A percentile compares a stretch with the other conserved stretches of the same genome.
Conservation (phyloP, 2,113 vertebrate species). For the Zosterops hypoxanthus region DNA sequence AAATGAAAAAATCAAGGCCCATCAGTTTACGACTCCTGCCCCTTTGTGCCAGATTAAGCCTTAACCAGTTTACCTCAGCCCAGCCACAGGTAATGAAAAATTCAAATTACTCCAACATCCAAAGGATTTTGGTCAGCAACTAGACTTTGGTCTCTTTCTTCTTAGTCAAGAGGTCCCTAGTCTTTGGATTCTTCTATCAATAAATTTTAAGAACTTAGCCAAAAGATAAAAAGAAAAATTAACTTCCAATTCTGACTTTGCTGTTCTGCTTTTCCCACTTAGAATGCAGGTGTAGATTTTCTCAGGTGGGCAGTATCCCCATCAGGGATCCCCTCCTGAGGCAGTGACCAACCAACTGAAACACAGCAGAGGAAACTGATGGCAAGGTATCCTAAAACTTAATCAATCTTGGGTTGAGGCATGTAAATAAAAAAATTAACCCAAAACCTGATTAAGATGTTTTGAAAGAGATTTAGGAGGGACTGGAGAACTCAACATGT, state of each 20-base stretch:
- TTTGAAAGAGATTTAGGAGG: neutral
- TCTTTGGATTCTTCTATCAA: neutral
- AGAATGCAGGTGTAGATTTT: neutral
- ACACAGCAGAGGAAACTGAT: neutral
- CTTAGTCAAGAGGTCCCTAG: neutral
- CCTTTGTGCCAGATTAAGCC: neutral
- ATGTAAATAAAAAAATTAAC: neutral
- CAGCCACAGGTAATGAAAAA: neutral
- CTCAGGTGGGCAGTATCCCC: neutral
- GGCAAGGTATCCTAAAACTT: neutral
- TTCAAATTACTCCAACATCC: neutral
- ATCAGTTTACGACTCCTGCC: neutral
- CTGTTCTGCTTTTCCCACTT: neutral
- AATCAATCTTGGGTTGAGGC: neutral
- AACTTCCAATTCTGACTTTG: neutral
- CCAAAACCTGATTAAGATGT: neutral
- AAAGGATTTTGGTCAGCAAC: neutral
- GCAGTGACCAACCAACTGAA: neutral
- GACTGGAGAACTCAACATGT: neutral
- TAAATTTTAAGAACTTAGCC: neutral
- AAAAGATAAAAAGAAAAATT: neutral
- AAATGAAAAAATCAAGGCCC: neutral
- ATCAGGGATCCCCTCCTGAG: neutral
- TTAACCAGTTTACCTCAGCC: neutral
- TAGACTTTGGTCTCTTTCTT: neutral